Base-by-base conservation (phyloP, 2,113 vertebrate genomes). In the Dipodomys merriami region DNA sequence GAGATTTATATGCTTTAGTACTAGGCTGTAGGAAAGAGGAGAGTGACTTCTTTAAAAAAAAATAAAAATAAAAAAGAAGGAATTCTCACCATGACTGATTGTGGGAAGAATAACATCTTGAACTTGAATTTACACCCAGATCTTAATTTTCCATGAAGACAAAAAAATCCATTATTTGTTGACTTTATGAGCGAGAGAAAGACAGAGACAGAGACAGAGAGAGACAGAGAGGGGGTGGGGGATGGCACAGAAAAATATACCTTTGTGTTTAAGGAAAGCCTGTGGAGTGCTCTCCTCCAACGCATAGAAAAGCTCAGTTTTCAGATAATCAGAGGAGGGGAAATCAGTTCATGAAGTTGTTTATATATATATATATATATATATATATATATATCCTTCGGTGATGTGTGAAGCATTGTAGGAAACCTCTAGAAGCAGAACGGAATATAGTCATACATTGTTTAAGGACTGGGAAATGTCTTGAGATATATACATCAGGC, bases 11-110 rank as follows among this genome's bases (percentile, higher is more conserved):
- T 88, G 64, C 76, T 86, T 94, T 73, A 78, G 44, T 35, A 78
- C 11, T 92, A 80, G 80, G 29, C 93, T 94, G 91, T 91, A 86
- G 83, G 53, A 83, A 96, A 76, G 72, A 96, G 15, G 65, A 49
- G 12, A 88, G 13, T 60, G 29, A 71, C 88, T 94, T 93, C 72
- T 87, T 94, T 83, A 49, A 49, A 49, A 49, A 12, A 49, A 49
- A 49, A 49, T 1, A 49, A 12, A 49, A 39, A 39, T 39, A 39
- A 12, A 82, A 87, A 94, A 78, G 72, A 93, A 90, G 76, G 77
- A 94, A 88, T 86, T 92, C 88, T 86, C 57, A 79, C 35, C n/a
- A 72, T 88, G 49, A 83, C 27, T 79, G 86, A 78, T 46, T 68
- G 11, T 53, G 44, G 73, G 68, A 92, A 86, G 72, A 80, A 72